Base-by-base conservation (phyloP, 2,113 vertebrate genomes). In the Semnornis frantzii region DNA sequence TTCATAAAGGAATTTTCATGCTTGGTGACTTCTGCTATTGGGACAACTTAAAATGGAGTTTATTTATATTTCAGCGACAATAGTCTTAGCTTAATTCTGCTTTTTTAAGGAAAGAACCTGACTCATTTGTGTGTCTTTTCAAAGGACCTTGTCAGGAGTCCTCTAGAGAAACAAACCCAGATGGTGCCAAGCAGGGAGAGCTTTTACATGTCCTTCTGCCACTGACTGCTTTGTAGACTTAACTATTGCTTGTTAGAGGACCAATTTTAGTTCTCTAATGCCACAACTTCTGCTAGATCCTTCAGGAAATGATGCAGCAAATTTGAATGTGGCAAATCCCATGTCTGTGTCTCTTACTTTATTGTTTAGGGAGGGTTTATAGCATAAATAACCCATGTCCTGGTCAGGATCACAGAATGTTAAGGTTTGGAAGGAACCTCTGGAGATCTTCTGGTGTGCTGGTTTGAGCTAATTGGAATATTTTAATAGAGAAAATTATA, bases 331-430 rank as follows among this genome's bases (percentile, higher is more conserved):
- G 18, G 28, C 23, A 44, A 30, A 39, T 58, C 37, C 34, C 20
- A 2, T 59, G 81, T 62, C 27, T 25, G 1, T 33, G 15, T 52
- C 46, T 55, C 15, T 57, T 31, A 3, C 21, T 31, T 80, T 8
- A 6, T 11, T 58, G 4, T 37, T 88, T 28, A n/a, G 42, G 12
- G 7, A 1, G 0, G 0, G 54, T 71, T 28, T 23, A 9, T 9
- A 44, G 5, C 34, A 20, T 2, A 25, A 13, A 9, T 58, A 59
- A 18, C 9, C 17, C 55, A 31, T 10, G 44, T 39, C n/a, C 48
- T 37, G 30, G 10, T 34, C 48, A 24, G 48, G 81, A 42, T 25
- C 50, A 52, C 50, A 52, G 50, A 25, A 24, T 25, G 23, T 52
- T 52, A 52, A 24, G 50, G 23, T 52, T 25, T 52, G 50, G 23